Evolutionary conservation across 2,797 vertebrate genomes (phyloP).

Genomic region (Pangasius sanitwongsei): DNA sequence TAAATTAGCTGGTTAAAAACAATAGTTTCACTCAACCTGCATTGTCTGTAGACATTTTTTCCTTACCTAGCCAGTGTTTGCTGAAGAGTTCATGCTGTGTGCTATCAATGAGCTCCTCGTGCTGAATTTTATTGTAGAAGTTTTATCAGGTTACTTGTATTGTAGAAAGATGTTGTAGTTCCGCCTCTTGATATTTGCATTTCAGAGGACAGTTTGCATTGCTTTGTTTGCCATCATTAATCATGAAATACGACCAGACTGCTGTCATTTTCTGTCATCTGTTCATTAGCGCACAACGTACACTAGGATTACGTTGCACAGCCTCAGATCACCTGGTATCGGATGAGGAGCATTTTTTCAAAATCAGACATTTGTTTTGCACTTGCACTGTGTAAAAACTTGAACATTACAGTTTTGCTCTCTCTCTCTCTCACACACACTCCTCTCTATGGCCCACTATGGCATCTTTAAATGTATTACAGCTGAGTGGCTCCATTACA

Average conservation of each 20-base stretch:
- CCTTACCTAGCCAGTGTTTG: neutral
- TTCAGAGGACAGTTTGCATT: neutral
- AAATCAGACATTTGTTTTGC: neutral
- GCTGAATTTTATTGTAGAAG: neutral
- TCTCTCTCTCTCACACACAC: neutral
- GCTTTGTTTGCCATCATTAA: neutral
- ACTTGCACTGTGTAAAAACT: neutral
- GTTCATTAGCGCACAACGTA: neutral
- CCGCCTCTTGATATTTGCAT: neutral
- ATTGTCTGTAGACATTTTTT: neutral
- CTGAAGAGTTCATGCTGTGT: neutral
- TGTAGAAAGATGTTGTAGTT: neutral
- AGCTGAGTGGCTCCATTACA: constrained; percentile 12
- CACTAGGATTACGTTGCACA: neutral
- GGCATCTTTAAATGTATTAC: constrained; percentile 7
- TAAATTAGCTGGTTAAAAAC: neutral
- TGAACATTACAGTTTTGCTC: neutral
- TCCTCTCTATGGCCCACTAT: neutral
- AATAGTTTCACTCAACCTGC: neutral
- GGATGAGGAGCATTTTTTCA: neutral
- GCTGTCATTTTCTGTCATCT: neutral
- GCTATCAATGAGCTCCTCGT: neutral
- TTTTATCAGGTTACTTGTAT: neutral
- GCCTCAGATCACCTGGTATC: neutral
- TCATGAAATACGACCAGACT: neutral